These are phyloP conservation scores for Ramphastos sulfuratus DNA, from an alignment of 2,113 vertebrate genomes.

Conservation along the genomic window DNA sequence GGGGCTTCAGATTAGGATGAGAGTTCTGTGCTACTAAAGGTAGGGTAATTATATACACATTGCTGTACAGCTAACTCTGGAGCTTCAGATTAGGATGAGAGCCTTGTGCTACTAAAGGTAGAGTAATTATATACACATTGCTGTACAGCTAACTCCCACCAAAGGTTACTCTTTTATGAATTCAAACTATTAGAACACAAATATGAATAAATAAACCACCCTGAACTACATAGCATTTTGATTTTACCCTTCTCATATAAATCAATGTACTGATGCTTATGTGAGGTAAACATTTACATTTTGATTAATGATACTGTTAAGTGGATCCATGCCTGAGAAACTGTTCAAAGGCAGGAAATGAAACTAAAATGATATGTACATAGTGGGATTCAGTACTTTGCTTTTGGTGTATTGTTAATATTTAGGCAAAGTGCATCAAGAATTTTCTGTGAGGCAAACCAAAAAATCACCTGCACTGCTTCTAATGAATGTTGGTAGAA, in stretches of 20 bases:
- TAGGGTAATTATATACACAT: no score
- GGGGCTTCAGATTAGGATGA: no score
- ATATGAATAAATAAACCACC: not conserved
- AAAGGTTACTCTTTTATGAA: not conserved
- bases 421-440: not conserved
- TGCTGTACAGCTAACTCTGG: no score
- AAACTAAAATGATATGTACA: not conserved
- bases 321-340: not conserved
- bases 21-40: no score
- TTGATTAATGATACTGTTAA: not conserved
- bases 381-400: not conserved
- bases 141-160: not conserved
- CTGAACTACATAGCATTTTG: not conserved
- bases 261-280: not conserved
- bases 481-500: not conserved
- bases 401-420: not conserved
- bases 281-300: not conserved
- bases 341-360: not conserved
- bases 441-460: not conserved
- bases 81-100: no score
- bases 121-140: no score
- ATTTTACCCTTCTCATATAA: not conserved
- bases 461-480: not conserved
- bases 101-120: no score
- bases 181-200: not conserved